These are phyloP conservation scores for Fringilla coelebs DNA, from an alignment of 2,797 vertebrate species.

Conservation along the genomic window DNA sequence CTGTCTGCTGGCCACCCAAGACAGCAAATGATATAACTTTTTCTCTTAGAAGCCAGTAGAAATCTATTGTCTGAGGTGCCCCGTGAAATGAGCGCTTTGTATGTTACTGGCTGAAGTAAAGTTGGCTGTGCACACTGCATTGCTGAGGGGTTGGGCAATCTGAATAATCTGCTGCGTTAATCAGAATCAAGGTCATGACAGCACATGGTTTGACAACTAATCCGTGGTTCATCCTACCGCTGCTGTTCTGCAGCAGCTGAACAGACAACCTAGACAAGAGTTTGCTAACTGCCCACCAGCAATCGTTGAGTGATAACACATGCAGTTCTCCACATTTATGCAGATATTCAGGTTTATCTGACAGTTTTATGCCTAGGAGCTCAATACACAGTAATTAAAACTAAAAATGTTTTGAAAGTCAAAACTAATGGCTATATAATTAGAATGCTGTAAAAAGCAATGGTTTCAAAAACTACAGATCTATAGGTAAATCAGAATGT, in stretches of 20 bases:
- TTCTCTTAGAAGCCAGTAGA: neutral
- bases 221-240: neutral
- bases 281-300: constrained; percentile 64
- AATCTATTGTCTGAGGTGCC: neutral
- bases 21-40: neutral
- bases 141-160: neutral
- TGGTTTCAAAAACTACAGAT: constrained; percentile 62
- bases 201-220: neutral
- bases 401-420: constrained; percentile 75
- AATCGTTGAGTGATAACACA: constrained; percentile 61
- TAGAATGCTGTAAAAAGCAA: constrained; percentile 70
- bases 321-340: constrained; percentile 64
- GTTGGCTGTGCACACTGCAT: neutral
- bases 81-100: neutral
- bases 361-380: constrained; percentile 72
- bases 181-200: neutral
- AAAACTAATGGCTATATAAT: constrained; percentile 74
- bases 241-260: neutral
- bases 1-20: neutral
- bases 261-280: neutral
- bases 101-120: neutral
- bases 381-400: constrained; percentile 74
- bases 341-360: constrained; percentile 72
- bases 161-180: neutral
- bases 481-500: constrained; percentile 71